Conservation (phyloP, 2,888 invertebrate species). For the Ditylenchus weischeri region DNA sequence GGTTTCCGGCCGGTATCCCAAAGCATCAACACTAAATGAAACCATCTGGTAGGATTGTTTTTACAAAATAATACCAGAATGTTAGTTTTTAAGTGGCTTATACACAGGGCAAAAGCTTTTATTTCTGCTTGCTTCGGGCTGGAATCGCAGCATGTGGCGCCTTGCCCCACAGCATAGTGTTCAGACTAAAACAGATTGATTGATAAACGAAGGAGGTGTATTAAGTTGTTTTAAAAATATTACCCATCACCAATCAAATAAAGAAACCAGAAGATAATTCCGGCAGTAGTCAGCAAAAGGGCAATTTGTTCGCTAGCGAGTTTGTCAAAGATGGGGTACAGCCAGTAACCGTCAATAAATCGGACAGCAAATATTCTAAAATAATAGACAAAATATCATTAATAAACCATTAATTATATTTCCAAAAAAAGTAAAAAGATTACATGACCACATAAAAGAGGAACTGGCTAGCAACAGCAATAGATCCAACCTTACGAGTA, state of each 20-base stretch:
- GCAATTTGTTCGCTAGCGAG: slow-evolving; percentile 72
- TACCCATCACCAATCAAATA: slow-evolving; percentile 72
- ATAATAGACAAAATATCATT: background rate
- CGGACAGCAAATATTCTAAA: slow-evolving; percentile 56
- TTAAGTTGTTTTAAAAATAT: too few relatives aligned
- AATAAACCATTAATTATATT: background rate
- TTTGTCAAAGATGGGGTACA: slow-evolving; percentile 82
- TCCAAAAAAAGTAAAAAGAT: background rate
- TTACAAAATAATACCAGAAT: background rate
- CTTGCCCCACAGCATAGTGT: slow-evolving; percentile 5
- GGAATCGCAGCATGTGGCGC: background rate
- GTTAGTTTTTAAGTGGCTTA: background rate
- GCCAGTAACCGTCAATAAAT: slow-evolving; percentile 72
- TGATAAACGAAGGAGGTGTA: too few relatives aligned
- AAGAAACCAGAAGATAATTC: slow-evolving; percentile 67
- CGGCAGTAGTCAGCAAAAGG: slow-evolving; percentile 68
- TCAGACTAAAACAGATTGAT: background rate
- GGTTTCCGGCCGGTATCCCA: too few relatives aligned
- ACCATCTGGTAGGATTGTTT: too few relatives aligned
- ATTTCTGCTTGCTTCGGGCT: background rate
- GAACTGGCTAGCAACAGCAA: slow-evolving; percentile 36
- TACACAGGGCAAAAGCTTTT: slow-evolving; percentile 1
- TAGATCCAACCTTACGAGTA: slow-evolving; percentile 26
- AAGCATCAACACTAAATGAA: too few relatives aligned
- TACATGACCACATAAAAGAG: slow-evolving; percentile 45